Percentiles rank a stretch among this genome's conserved stretches.
These are phyloP conservation scores for Gymnoscopelus braueri DNA, from an alignment of 2,797 vertebrate species.

Conservation along the genomic window DNA sequence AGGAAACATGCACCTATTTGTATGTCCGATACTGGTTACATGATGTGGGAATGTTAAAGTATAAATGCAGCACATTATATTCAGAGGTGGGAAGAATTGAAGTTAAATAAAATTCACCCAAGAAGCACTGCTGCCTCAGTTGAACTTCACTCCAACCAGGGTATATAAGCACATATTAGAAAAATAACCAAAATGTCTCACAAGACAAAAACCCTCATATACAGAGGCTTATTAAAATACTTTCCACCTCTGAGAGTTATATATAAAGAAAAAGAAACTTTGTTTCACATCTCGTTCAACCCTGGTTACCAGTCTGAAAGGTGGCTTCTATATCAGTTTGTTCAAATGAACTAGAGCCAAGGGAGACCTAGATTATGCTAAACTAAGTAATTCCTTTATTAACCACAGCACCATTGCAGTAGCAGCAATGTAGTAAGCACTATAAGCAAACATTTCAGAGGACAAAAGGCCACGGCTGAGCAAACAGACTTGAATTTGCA, in stretches of 20 bases:
- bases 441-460: constrained; percentile 18
- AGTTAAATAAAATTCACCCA: too few species aligned
- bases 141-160: not conserved
- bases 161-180: not conserved
- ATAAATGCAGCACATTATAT: constrained; percentile 27
- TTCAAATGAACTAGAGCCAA: constrained; percentile 11
- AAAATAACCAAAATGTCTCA: not conserved
- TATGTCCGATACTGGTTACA: not conserved
- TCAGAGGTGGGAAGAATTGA: constrained; percentile 32
- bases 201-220: constrained; percentile 11
- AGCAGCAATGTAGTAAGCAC: not conserved
- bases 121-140: too few species aligned
- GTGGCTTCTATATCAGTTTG: constrained; percentile 45
- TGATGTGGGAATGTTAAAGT: constrained; percentile 35
- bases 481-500: constrained; percentile 37
- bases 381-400: constrained; percentile 1
- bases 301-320: constrained; percentile 62
- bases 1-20: constrained; percentile 49
- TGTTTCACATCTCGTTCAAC: constrained; percentile 46
- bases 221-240: not conserved
- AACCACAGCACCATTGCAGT: not conserved
- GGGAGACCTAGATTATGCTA: not conserved
- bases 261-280: constrained; percentile 39
- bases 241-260: constrained; percentile 44
- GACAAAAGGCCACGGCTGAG: constrained; percentile 12